Base-by-base conservation (phyloP, 1,140 invertebrate genomes). In the Phthorimaea operculella region DNA sequence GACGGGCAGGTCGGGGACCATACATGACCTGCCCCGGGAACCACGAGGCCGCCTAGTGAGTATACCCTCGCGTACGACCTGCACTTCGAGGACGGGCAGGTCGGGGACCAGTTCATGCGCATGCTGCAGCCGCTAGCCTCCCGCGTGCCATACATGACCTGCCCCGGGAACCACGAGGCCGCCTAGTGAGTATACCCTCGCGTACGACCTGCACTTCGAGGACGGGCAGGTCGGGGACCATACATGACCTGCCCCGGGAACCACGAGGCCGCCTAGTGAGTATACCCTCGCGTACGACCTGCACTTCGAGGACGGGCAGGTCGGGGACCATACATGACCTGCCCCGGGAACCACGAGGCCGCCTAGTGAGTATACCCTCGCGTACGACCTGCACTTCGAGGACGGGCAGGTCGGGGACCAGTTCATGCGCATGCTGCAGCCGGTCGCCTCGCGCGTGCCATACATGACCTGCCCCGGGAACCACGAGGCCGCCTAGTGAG, bases 381-480 rank as follows among this genome's bases (percentile, higher is more conserved):
- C n/a, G n/a, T n/a, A n/a, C n/a, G n/a, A n/a, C n/a, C n/a, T n/a
- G n/a, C n/a, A n/a, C n/a, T n/a, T n/a, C n/a, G n/a, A n/a, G n/a
- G n/a, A n/a, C n/a, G n/a, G n/a, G n/a, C n/a, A n/a, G n/a, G n/a
- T n/a, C n/a, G 96, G 0, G 96, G 97, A 98, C 86, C 90, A 92
- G 76, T 98, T 97, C 82, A 96, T 98, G 94, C 88, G 90, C 33
- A 92, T 95, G 86, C 92, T 98, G 60, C 90, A 97, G 84, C 88
- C 92, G 1, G 87, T 97, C 47, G 94, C 96, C 47, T 93, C 93
- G 28, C 91, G 92, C 79, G 86, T 97, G 54, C 96, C 96, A 0
- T 98, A 98, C 74, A 97, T 97, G 95, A 94, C 93, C 1, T 93
- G 93, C 64, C 91, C 93, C 51, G 96, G 96, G 50, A 98, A 98